Percentiles rank a stretch among this genome's conserved stretches.
phyloP scores from a whole-genome alignment of 2,113 vertebrate genomes.

The Antennarius striatus region DNA sequence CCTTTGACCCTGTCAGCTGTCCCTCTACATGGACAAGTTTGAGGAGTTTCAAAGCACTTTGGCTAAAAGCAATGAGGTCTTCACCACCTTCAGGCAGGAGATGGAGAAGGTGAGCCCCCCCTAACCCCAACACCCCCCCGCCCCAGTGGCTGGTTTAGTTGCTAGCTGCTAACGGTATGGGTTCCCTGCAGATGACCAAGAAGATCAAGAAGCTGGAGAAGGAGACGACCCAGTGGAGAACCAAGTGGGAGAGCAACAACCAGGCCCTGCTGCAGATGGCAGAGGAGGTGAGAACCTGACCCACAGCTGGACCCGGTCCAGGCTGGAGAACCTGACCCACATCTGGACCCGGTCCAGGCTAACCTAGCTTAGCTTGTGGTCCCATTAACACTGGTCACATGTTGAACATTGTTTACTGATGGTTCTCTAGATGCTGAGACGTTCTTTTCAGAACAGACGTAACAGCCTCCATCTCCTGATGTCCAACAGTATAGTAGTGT shows the following conservation, averaged over 20 bases:
- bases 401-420: too few relatives aligned
- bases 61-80: conserved; percentile 98
- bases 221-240: conserved; percentile 95
- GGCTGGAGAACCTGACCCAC: neutral
- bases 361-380: too few relatives aligned
- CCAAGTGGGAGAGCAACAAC: conserved; percentile 98
- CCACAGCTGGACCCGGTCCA: too few relatives aligned
- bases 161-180: neutral
- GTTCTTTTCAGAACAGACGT: too few relatives aligned
- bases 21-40: conserved; percentile 99
- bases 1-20: conserved; percentile 79
- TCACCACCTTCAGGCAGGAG: conserved; percentile 98
- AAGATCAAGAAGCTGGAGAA: conserved; percentile 99
- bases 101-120: conserved; percentile 92
- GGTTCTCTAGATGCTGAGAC: too few relatives aligned
- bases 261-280: conserved; percentile 98
- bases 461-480: too few relatives aligned
- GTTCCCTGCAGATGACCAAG: conserved; percentile 92
- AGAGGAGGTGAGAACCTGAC: conserved; percentile 86
- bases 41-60: conserved; percentile 99
- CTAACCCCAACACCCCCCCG: neutral
- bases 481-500: too few relatives aligned
- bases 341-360: too few relatives aligned
- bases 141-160: neutral
- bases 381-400: too few relatives aligned